Percentiles rank a stretch among this genome's conserved stretches.
Conservation (phyloP, 2,888 invertebrate species). For the Amorpha juglandis region DNA sequence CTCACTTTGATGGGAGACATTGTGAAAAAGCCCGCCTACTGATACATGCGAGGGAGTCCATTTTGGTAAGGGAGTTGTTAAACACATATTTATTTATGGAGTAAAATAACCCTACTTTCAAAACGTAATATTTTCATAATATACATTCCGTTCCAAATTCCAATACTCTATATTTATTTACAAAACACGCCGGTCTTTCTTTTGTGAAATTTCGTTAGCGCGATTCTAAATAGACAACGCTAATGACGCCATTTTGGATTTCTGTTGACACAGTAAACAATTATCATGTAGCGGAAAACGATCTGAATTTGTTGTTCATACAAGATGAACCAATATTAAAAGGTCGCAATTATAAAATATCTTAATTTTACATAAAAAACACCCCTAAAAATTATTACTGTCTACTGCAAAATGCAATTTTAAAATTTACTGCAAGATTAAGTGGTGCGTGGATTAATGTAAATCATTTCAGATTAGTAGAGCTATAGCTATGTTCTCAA, state of each 20-base stretch:
- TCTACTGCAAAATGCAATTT: too few relatives aligned
- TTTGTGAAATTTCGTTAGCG: slow-evolving; percentile 16
- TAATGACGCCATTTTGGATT: slow-evolving; percentile 15
- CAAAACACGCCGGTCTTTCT: slow-evolving; percentile 4
- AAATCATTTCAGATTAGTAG: too few relatives aligned
- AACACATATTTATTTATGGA: not conserved
- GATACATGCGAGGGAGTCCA: too few relatives aligned
- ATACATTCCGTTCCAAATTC: not conserved
- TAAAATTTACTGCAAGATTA: too few relatives aligned
- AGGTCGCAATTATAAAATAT: not conserved
- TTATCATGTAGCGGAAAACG: slow-evolving; percentile 7
- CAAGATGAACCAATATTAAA: not conserved
- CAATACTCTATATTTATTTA: not conserved
- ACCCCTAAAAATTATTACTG: too few relatives aligned
- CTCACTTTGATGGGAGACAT: too few relatives aligned
- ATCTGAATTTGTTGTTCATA: slow-evolving; percentile 5
- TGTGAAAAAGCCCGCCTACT: too few relatives aligned
- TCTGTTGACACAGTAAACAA: slow-evolving; percentile 7
- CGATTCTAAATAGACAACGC: slow-evolving; percentile 3
- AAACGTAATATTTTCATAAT: not conserved
- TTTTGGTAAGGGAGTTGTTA: too few relatives aligned
- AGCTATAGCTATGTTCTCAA: too few relatives aligned
- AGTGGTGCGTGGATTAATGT: too few relatives aligned
- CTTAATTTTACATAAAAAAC: too few relatives aligned
- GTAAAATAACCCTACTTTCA: slow-evolving; percentile 1